Base-by-base conservation (phyloP, 2,797 vertebrate genomes). In the Caiman crocodilus region DNA sequence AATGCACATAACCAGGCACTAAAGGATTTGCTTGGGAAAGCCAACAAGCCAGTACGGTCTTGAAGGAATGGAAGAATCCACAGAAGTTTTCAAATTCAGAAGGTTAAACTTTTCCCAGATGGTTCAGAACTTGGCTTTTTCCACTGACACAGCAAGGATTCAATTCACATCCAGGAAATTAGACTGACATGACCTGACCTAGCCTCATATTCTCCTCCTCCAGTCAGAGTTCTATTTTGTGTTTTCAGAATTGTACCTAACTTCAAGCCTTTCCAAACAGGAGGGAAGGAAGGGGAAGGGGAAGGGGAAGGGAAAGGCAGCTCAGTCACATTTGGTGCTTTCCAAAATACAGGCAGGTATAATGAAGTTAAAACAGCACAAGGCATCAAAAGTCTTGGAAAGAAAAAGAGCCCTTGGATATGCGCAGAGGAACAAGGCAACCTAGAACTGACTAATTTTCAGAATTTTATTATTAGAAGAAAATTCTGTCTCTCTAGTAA, bases 221-320 rank as follows among this genome's bases (percentile, higher is more conserved):
- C 0, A 0, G 3, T 20, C 13, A 0, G 14, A 32, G 65, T 50
- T 28, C 17, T 82, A n/a, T 2, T 0, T 21, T 2, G 17, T 0
- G 4, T 55, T 73, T 50, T 23, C 4, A 35, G 35, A 32, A 32
- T 21, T 42, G 35, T 35, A 69, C 23, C 32, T 71, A 71, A 13
- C 35, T 71, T 13, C 50, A 73, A 7, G 42, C 79, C 58, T 79
- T 2, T 3, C 2, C 65, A 15, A 69, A 76, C 81, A 57, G 11
- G 21, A 42, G 18, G n/a, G 16, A 2, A 65, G 26, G 16, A 78
- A 8, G 74, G 5, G 28, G 61, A 85, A 21, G 30, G 74, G 26
- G 16, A 78, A 8, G 74, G 5, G 28, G 61, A 85, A 21, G 30
- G 74, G 6, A 50, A 50, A 50, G 42, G 42, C 42, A 50, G 42